Evolutionary conservation across 2,797 vertebrate genomes (phyloP).

Genomic region (Brachyalestes nurse): DNA sequence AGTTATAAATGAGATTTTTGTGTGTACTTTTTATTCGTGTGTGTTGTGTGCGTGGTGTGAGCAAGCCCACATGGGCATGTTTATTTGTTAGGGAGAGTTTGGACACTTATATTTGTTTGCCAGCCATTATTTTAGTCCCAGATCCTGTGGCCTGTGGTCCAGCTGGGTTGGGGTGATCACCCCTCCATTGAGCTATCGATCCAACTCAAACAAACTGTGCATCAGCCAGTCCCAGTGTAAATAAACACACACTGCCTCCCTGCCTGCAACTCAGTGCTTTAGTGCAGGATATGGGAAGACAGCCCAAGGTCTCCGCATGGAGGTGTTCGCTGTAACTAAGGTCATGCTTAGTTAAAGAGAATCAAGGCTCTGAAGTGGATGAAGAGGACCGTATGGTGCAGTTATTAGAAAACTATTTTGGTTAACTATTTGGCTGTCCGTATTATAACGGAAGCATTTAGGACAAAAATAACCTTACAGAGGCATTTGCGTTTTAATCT

Average conservation of each 20-base stretch:
- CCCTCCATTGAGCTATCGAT: constrained; percentile 51
- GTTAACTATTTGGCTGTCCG: neutral
- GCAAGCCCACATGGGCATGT: constrained; percentile 22
- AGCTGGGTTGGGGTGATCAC: constrained; percentile 49
- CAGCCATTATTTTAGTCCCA: constrained; percentile 34
- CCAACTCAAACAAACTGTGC: constrained; percentile 66
- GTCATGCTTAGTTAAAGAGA: constrained; percentile 8
- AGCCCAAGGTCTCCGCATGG: constrained; percentile 27
- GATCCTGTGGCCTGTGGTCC: constrained; percentile 39
- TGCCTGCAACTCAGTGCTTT: constrained; percentile 27
- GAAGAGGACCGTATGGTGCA: constrained; percentile 25
- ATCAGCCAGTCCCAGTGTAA: constrained; percentile 58
- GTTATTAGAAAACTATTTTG: constrained; percentile 35
- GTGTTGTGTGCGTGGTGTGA: constrained; percentile 25
- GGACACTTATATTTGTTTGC: constrained; percentile 39
- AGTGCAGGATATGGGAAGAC: constrained; percentile 32
- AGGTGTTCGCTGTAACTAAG: constrained; percentile 11
- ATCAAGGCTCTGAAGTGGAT: constrained; percentile 4
- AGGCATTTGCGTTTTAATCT: constrained; percentile 29
- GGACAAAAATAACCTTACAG: constrained; percentile 28
- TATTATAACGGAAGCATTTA: neutral
- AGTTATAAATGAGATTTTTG: neutral
- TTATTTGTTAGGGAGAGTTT: constrained; percentile 47
- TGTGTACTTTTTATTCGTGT: neutral
- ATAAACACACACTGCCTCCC: constrained; percentile 52